Evolutionary conservation across 2,113 vertebrate species (phyloP).

Genomic region (Pomatostomus ruficeps): DNA sequence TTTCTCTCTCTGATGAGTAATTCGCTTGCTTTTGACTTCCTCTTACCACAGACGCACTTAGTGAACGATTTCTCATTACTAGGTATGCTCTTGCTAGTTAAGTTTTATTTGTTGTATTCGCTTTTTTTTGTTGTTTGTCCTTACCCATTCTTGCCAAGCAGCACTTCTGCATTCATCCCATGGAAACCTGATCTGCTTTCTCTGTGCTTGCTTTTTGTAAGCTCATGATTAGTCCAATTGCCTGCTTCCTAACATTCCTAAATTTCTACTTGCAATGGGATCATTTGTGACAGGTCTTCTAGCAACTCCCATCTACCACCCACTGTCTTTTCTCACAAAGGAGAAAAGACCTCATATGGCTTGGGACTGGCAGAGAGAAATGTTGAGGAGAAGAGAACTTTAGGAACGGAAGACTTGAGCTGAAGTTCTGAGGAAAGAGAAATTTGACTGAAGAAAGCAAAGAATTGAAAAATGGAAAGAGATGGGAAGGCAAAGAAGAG

Average conservation of each 20-base stretch:
- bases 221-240: accelerated
- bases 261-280: background rate
- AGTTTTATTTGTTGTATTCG: background rate
- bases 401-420: background rate
- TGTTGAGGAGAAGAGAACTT: background rate
- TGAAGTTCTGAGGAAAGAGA: background rate
- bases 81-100: background rate
- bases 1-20: slow-evolving; percentile 4
- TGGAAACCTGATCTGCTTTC: background rate
- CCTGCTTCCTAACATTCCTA: background rate
- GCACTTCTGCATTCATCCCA: background rate
- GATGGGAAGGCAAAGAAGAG: background rate
- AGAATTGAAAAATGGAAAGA: background rate
- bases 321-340: background rate
- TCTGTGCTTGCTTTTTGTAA: background rate
- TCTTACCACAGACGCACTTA: background rate
- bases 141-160: background rate
- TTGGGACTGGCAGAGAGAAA: background rate
- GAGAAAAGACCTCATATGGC: background rate
- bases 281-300: background rate
- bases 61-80: background rate
- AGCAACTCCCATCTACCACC: background rate
- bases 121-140: background rate
- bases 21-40: background rate
- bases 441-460: background rate